Conservation (phyloP, 2,797 vertebrate species). For the Oryzias dopingdopingensis region DNA sequence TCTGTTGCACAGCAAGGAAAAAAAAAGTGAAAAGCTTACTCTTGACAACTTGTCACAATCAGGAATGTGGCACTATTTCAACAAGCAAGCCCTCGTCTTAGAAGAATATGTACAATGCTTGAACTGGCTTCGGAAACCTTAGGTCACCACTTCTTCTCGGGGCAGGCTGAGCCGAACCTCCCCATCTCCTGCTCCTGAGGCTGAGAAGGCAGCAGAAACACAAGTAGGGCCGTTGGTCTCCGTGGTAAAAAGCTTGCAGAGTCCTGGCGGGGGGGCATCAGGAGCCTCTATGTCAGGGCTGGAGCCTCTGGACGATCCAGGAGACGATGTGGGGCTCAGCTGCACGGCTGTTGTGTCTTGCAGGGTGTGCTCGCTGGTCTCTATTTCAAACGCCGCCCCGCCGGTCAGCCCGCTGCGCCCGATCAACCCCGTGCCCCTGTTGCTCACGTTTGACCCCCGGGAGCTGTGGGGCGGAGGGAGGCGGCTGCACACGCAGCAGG, state of each 20-base stretch:
- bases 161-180: slow-evolving; percentile 78
- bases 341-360: slow-evolving; percentile 93
- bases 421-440: slow-evolving; percentile 76
- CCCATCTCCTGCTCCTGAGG: slow-evolving; percentile 62
- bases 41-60: slow-evolving; percentile 42
- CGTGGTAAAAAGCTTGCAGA: slow-evolving; percentile 75
- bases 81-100: slow-evolving; percentile 37
- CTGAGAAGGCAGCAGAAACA: slow-evolving; percentile 57
- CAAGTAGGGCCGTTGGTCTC: slow-evolving; percentile 68
- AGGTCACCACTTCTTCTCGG: slow-evolving; percentile 66
- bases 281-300: slow-evolving; percentile 59
- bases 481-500: slow-evolving; percentile 91
- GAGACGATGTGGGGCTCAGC: slow-evolving; percentile 71
- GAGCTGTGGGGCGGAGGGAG: slow-evolving; percentile 77
- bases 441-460: slow-evolving; percentile 73
- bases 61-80: slow-evolving; percentile 53
- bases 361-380: slow-evolving; percentile 93
- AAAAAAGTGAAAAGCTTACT: slow-evolving; percentile 37
- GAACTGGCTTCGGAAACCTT: slow-evolving; percentile 33
- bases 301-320: slow-evolving; percentile 63
- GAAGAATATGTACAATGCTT: slow-evolving; percentile 55
- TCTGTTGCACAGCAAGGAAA: slow-evolving; percentile 38
- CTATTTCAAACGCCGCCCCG: slow-evolving; percentile 86
- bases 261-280: slow-evolving; percentile 34
- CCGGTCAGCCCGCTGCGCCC: slow-evolving; percentile 72